Evolutionary conservation across 2,797 vertebrate genomes (phyloP), one percentile per base, ranked within the genome.

Genomic region (Cetoscarus ocellatus): DNA sequence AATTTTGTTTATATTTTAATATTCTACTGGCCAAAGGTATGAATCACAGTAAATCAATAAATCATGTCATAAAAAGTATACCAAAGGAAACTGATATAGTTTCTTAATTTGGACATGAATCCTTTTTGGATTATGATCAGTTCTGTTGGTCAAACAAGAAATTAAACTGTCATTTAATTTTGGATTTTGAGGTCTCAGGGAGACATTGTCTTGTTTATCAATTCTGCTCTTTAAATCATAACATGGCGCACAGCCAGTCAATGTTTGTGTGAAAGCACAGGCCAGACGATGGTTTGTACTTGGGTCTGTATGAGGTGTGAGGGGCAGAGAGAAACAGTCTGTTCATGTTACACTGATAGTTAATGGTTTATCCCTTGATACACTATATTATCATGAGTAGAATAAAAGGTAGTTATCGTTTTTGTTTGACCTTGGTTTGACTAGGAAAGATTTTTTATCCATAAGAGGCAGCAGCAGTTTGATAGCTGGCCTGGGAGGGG

Each of bases 401-500:
- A 50, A 19, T 53, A 8, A 19, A 7, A 5, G 11, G 38, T 0
- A 14, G 3, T 8, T 12, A 14, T 40, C 1, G 12, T 1, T 47
- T 35, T 54, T 9, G 0, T 35, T 17, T 19, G 6, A 48, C 3
- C 57, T 36, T 3, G 10, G 17, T 49, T 40, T 13, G 38, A 70
- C 54, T 10, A 15, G 61, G 18, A 80, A 13, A 14, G 11, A 58
- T 14, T 55, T 70, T 1, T 55, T 72, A 34, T 35, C 62, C 58
- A 61, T 50, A 50, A 72, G 17, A 74, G 43, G 35, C 70, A 11
- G 45, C 0, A 17, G 17, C 35, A 0, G 7, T 60, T 39, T 53
- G 55, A 54, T 18, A 70, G 63, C 57, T 56, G 12, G 54, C 52
- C 42, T 64, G 58, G 61, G 74, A 54, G 47, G 66, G 45, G 38